Base-by-base conservation (phyloP, 2,888 invertebrate species). In the Steromphala cineraria region DNA sequence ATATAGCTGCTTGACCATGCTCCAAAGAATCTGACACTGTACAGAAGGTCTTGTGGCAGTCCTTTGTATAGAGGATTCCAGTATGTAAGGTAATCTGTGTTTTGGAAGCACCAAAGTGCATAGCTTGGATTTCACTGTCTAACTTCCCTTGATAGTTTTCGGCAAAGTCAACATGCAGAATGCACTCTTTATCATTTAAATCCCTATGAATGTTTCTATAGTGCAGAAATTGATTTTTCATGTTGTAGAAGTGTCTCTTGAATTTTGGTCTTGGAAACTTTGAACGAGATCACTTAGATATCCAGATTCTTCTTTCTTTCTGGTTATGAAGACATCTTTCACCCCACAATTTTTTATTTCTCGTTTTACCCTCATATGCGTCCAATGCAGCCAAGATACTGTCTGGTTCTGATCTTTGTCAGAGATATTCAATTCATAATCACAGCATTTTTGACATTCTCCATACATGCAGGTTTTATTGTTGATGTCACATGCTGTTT, bases 1-100 rank as follows among this genome's bases (percentile, higher is more conserved):
- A 94, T 75, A 94, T 91, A 19, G 92, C 91, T 78, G 87, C 82
- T 67, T 92, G 90, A 75, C 88, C 86, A 87, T 94, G 93, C 7
- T 87, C 78, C 4, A 90, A 81, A 80, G 85, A 87, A 79, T 89
- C 79, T 8, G 92, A 92, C 3, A 93, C 80, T 40, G 92, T 88
- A 81, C 91, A 90, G 81, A 87, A 87, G 53, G 84, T 74, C 24
- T 78, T 55, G 17, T 75, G 52, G 19, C 53, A 36, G 13, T 85
- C 46, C 71, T 92, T 92, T 5, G 91, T 86, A 75, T 92, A 90
- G 10, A 46, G 19, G n/a, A 75, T 17, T 2, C 92, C 92, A 74
- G 92, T 92, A 82, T 93, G 92, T n/a, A 93, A 84, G 79, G 89
- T 90, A 5, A 92, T 84, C 83, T 92, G 91, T 40, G 75, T 75